Evolutionary conservation across 2,888 invertebrate genomes (phyloP).

Genomic region (Melanchra persicariae): DNA sequence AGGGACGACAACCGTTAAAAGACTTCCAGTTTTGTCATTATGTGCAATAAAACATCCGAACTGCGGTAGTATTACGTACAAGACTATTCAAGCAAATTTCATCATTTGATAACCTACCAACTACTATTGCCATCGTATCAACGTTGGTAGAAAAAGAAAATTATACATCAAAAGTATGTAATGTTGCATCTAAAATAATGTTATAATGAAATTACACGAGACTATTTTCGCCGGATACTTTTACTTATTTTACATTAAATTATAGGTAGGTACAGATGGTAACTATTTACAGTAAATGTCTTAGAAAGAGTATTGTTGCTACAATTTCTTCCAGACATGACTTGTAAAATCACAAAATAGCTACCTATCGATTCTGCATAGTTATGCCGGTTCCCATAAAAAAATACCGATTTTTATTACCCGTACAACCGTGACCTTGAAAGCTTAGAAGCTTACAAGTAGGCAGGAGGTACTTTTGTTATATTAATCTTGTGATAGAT

Average conservation of each 20-base stretch:
- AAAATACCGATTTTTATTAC: conserved; percentile 28
- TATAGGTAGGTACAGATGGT: no score
- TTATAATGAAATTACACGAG: no score
- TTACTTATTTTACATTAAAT: not conserved
- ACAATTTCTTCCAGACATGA: not conserved
- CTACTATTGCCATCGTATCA: not conserved
- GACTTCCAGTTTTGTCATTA: not conserved
- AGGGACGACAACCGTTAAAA: not conserved
- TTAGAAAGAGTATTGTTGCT: not conserved
- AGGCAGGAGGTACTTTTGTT: not conserved
- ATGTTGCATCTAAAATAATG: not conserved
- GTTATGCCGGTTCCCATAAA: conserved; percentile 23
- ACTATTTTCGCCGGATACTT: not conserved
- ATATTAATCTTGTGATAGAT: not conserved
- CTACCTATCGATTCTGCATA: conserved; percentile 16
- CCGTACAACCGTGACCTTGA: conserved; percentile 41
- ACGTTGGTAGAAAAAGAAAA: not conserved
- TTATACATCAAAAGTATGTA: not conserved
- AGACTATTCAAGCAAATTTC: not conserved
- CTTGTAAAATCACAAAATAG: conserved; percentile 18
- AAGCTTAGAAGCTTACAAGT: conserved; percentile 40
- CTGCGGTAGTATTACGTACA: not conserved
- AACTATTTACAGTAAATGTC: not conserved
- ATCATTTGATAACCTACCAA: no score
- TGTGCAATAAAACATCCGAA: no score